Evolutionary conservation across 1,140 invertebrate genomes (phyloP).

Genomic region (Drosophila kurseongensis): DNA sequence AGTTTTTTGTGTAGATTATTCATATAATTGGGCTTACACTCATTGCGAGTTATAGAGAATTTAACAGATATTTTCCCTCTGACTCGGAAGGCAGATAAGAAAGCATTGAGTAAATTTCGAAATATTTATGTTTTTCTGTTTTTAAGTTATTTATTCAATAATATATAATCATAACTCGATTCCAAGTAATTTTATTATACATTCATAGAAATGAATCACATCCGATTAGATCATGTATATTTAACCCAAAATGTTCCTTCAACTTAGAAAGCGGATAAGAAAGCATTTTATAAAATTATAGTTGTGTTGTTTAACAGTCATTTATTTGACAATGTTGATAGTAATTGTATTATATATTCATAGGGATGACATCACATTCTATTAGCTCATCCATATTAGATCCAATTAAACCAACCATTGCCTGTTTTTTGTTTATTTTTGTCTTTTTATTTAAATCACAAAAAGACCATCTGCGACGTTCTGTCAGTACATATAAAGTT

Average conservation of each 20-base stretch:
- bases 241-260: too few relatives aligned
- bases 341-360: neutral
- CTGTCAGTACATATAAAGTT: neutral
- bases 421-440: neutral
- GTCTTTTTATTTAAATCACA: slow-evolving; percentile 1
- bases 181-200: too few relatives aligned
- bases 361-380: slow-evolving; percentile 5
- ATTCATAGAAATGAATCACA: too few relatives aligned
- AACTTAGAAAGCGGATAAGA: too few relatives aligned
- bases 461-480: slow-evolving; percentile 14
- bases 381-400: neutral
- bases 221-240: too few relatives aligned
- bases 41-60: neutral
- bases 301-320: too few relatives aligned
- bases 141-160: too few relatives aligned
- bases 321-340: too few relatives aligned
- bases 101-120: too few relatives aligned
- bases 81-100: neutral
- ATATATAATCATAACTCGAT: too few relatives aligned
- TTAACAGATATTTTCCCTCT: neutral
- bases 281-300: too few relatives aligned
- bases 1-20: slow-evolving; percentile 9
- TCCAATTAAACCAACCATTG: slow-evolving; percentile 4
- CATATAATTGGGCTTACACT: slow-evolving; percentile 17
- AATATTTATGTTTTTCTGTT: too few relatives aligned